Evolutionary conservation across 2,113 vertebrate genomes (phyloP), one percentile per base, ranked within the genome.

Genomic region (Galeopterus variegatus): DNA sequence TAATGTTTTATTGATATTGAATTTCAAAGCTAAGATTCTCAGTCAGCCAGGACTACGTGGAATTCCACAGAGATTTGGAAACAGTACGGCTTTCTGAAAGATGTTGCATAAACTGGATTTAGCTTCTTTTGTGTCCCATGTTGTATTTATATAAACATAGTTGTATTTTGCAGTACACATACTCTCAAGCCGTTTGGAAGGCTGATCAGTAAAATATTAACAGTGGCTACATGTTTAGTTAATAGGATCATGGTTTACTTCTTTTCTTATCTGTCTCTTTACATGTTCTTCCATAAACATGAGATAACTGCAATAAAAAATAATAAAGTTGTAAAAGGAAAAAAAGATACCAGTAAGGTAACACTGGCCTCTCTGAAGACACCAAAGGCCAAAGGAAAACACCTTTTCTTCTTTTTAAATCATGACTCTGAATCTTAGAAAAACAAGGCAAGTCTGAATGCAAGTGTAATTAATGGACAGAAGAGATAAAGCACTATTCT

Each of bases 21-120:
- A 98, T 98, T 98, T 98, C 98, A 98, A 98, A 99, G 98, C 93
- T 54, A 75, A 62, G 13, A 77, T 96, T 95, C 97, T 86, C 89
- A 93, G 84, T 60, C 93, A 69, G 97, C 94, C 96, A 89, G 82
- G 81, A 48, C 97, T 94, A 82, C 6, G 79, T 1, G 33, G 28
- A 89, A 15, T 33, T 93, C 98, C 75, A 70, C 60, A 88, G 95
- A 97, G 98, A 95, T 90, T 94, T 94, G 95, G 90, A 80, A 95
- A 97, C 93, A 97, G 96, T 1, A 2, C 14, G 11, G 89, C 94
- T 52, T 95, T 82, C 97, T 96, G 85, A 77, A 95, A 94, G 85
- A 56, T 77, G 88, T 0, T 0, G 13, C 58, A 91, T 92, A 33
- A 96, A 92, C 8, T 76, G 26, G 89, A 1, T 82, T 95, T 65